Conservation (phyloP, 2,888 invertebrate species). For the Netelia inedita region DNA sequence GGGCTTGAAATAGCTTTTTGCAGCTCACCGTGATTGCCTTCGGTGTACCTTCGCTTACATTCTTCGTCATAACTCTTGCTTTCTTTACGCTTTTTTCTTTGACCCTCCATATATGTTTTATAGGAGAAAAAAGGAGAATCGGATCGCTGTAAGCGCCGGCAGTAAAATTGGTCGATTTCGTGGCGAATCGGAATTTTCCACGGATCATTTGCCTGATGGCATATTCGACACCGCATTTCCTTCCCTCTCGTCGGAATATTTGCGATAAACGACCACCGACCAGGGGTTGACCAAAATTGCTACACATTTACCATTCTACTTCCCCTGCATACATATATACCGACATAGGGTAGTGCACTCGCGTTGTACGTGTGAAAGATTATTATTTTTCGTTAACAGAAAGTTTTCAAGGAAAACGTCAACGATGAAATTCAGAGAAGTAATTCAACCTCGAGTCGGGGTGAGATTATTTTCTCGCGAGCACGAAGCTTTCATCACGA, state of each 20-base stretch:
- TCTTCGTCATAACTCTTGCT: constrained; percentile 26
- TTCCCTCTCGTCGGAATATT: constrained; percentile 67
- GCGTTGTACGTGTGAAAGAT: neutral
- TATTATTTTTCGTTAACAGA: neutral
- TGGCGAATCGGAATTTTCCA: constrained; percentile 78
- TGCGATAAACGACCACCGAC: constrained; percentile 76
- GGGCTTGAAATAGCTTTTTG: neutral
- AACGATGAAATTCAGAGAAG: neutral
- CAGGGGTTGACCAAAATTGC: constrained; percentile 46
- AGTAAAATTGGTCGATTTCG: constrained; percentile 73
- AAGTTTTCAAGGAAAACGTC: neutral
- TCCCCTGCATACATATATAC: neutral
- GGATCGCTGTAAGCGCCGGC: constrained; percentile 51
- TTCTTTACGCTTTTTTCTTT: neutral
- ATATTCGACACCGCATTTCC: constrained; percentile 78
- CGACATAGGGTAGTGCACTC: neutral
- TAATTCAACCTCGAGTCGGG: no score
- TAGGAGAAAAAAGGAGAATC: constrained; percentile 20
- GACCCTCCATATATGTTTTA: neutral
- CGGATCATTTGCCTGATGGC: constrained; percentile 81
- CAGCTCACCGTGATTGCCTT: constrained; percentile 8
- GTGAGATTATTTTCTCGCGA: no score
- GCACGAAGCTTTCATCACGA: no score
- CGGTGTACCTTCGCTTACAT: neutral
- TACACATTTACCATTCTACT: neutral